Evolutionary conservation across 2,113 vertebrate genomes (phyloP), one percentile per base, ranked within the genome.

Genomic region (Lipophrys pholis): DNA sequence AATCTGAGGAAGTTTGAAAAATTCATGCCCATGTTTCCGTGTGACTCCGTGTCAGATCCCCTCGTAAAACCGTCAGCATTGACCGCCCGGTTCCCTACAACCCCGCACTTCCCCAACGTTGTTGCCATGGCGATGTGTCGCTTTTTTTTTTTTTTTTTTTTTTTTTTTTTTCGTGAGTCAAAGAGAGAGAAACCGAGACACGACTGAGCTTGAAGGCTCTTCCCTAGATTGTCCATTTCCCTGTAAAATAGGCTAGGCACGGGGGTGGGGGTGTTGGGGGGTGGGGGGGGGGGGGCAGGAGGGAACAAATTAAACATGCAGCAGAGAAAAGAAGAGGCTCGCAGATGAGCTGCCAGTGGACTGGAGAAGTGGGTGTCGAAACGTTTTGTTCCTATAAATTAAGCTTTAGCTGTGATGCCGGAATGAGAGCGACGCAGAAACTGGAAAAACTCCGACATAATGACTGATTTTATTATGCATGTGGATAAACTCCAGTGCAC

Each of bases 101-200:
- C 73, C 78, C 21, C 21, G 21, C 21, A 30, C 21, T 30, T 73
- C 66, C 82, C 58, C 49, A 59, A 74, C 76, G 79, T 60, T 80
- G 91, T 91, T 89, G 75, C 90, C 87, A 90, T 91, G 86, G 87
- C n/a, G 73, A 92, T 86, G 84, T 77, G 80, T 83, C 40, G 86
- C 78, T 90, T 30, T 88, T 80, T 85, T n/a, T n/a, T n/a, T n/a
- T n/a, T n/a, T n/a, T n/a, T n/a, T n/a, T n/a, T 90, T 30, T 88
- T 80, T 85, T 90, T 30, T 88, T 80, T 85, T 30, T 88, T 80
- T 85, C 77, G 8, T 75, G 85, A 64, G 82, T 53, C 14, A 69
- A 76, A 76, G 68, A 60, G 53, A 81, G 65, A 82, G 43, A 87
- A 64, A 69, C 68, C 14, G 51, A 81, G 64, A 61, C 71, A 35